Conservation (phyloP, 2,888 invertebrate species). For the Andrena minutula region DNA sequence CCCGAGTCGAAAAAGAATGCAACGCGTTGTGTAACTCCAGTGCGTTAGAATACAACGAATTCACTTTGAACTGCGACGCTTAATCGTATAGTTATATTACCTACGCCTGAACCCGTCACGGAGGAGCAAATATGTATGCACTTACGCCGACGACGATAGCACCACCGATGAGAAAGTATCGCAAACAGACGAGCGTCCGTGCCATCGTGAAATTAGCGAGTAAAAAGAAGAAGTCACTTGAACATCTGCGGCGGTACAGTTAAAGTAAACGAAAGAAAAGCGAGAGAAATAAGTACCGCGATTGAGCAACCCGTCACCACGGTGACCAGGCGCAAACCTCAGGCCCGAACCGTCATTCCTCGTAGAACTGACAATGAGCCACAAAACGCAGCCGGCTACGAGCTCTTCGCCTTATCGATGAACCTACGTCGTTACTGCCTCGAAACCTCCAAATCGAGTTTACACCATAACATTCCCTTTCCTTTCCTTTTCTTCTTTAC, state of each 20-base stretch:
- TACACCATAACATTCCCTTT: neutral
- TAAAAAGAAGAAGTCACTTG: conserved; percentile 24
- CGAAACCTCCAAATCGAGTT: neutral
- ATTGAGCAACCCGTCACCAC: conserved; percentile 45
- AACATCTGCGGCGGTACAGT: conserved; percentile 12
- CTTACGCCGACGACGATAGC: conserved; percentile 78
- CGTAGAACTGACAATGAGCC: conserved; percentile 38
- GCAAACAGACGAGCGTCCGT: conserved; percentile 73
- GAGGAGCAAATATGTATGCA: conserved; percentile 21
- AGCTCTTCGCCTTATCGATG: conserved; percentile 39
- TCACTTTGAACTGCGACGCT: neutral
- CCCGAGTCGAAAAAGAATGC: conserved; percentile 5
- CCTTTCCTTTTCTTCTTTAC: neutral
- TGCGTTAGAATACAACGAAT: conserved; percentile 5
- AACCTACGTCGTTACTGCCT: neutral
- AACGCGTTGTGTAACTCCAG: neutral
- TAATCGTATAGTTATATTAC: neutral
- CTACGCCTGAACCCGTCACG: neutral
- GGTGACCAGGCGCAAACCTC: conserved; percentile 58
- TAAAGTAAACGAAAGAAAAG: conserved; percentile 8
- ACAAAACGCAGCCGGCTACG: conserved; percentile 17
- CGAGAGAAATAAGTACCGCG: neutral
- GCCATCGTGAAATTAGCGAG: conserved; percentile 67
- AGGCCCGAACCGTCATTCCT: conserved; percentile 32
- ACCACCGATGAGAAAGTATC: conserved; percentile 75